These are phyloP conservation scores for Scaptomyza parva DNA, from an alignment of 2,888 invertebrate species.

Conservation along the genomic window DNA sequence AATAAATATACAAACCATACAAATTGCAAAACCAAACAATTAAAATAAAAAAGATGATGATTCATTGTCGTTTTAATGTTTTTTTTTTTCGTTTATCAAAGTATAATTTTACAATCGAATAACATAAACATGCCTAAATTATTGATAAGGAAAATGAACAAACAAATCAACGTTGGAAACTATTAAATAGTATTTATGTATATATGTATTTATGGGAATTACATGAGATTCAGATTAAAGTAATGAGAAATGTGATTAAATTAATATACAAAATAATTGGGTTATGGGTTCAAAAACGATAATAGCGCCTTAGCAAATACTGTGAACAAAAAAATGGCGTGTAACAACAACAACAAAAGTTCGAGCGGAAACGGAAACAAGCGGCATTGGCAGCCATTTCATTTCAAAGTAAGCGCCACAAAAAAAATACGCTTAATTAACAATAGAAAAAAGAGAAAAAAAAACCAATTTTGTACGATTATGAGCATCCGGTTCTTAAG, in stretches of 20 bases:
- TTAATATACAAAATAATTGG: constrained; percentile 22
- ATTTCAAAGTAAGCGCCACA: constrained; percentile 30
- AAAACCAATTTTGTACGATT: constrained; percentile 21
- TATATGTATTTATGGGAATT: constrained; percentile 1
- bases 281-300: constrained; percentile 17
- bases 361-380: constrained; percentile 59
- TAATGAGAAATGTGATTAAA: constrained; percentile 8
- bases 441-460: constrained; percentile 10
- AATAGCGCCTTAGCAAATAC: constrained; percentile 11
- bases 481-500: constrained; percentile 37
- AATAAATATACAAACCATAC: constrained; percentile 50
- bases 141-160: constrained; percentile 9
- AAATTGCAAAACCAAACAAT: constrained; percentile 35
- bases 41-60: constrained; percentile 33
- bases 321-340: constrained; percentile 1
- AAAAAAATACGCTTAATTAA: constrained; percentile 28
- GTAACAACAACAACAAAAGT: constrained; percentile 24
- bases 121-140: constrained; percentile 42
- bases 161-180: constrained; percentile 1
- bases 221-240: constrained; percentile 21
- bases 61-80: constrained; percentile 41
- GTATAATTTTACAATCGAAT: constrained; percentile 24
- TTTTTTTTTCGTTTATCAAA: constrained; percentile 19
- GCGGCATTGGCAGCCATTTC: constrained; percentile 46
- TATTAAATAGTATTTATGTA: neutral